Percentiles rank a stretch among this genome's conserved stretches.
Evolutionary conservation across 2,113 vertebrate genomes (phyloP).

Genomic region (Lathamus discolor): DNA sequence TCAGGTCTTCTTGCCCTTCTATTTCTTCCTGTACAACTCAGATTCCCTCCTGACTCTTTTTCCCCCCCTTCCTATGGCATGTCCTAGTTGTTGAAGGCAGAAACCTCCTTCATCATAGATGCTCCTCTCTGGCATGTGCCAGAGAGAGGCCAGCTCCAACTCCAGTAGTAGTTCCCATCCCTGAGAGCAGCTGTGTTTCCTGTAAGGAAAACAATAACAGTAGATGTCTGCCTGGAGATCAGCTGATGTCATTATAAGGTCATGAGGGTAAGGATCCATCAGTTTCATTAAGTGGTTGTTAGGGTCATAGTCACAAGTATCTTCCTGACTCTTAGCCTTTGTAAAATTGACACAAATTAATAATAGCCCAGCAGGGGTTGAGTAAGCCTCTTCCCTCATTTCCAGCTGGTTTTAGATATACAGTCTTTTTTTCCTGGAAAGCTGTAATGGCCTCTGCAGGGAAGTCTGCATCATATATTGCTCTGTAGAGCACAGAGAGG

Average conservation of each 20-base stretch:
- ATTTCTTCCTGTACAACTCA: neutral
- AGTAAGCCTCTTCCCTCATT: neutral
- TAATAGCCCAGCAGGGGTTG: neutral
- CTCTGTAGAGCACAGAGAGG: neutral
- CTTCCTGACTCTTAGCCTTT: neutral
- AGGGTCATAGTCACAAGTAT: neutral
- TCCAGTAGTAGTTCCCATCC: neutral
- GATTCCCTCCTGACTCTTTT: neutral
- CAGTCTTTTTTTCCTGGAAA: neutral
- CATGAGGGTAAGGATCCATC: neutral
- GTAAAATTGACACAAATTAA: neutral
- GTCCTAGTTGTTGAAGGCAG: neutral
- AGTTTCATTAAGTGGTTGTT: fast-evolving
- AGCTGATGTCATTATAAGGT: neutral
- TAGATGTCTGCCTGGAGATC: neutral
- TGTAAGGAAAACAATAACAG: neutral
- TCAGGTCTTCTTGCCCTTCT: neutral
- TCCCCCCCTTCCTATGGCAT: neutral
- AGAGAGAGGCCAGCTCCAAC: neutral
- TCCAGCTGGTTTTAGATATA: neutral
- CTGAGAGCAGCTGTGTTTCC: neutral
- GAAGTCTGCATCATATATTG: neutral
- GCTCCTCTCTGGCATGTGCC: neutral
- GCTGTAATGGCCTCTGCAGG: neutral
- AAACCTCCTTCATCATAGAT: neutral